Percentiles rank a stretch among this genome's conserved stretches.
These are phyloP conservation scores for Liolophura sinensis DNA, from an alignment of 1,140 invertebrate genomes.

Conservation along the genomic window DNA sequence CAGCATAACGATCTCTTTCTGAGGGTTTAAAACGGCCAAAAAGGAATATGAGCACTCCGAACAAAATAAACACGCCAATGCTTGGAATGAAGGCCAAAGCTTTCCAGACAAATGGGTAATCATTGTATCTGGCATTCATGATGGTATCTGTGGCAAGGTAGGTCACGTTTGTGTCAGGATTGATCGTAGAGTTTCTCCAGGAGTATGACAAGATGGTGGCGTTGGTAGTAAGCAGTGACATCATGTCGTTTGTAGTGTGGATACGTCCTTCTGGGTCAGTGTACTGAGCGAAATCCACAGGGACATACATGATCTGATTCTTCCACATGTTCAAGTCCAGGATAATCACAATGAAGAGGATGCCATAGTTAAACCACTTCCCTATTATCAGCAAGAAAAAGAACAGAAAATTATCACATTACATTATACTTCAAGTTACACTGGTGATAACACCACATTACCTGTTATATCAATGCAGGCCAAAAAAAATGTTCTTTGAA, in stretches of 20 bases:
- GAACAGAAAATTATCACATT: slow-evolving; percentile 7
- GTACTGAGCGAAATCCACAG: slow-evolving; percentile 64
- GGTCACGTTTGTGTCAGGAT: slow-evolving; percentile 53
- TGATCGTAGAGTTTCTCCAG: slow-evolving; percentile 51
- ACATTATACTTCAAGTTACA: slow-evolving; percentile 2
- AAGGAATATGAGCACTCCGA: slow-evolving; percentile 58
- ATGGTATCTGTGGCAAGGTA: slow-evolving; percentile 58
- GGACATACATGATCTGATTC: slow-evolving; percentile 65
- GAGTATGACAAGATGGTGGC: slow-evolving; percentile 56
- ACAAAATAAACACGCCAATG: slow-evolving; percentile 55
- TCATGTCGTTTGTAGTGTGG: slow-evolving; percentile 58
- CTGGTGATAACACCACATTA: not conserved
- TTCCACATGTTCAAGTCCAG: slow-evolving; percentile 69
- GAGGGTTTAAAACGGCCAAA: slow-evolving; percentile 62
- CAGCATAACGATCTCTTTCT: slow-evolving; percentile 48
- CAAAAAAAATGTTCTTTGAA: not conserved
- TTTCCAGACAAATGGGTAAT: slow-evolving; percentile 58
- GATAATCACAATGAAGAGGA: slow-evolving; percentile 65
- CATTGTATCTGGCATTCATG: slow-evolving; percentile 64
- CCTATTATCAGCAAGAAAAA: slow-evolving; percentile 51
- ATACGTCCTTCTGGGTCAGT: slow-evolving; percentile 57
- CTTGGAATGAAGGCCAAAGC: slow-evolving; percentile 62
- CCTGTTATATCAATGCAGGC: not conserved
- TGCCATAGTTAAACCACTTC: slow-evolving; percentile 68
- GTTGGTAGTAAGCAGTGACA: slow-evolving; percentile 54